Evolutionary conservation across 2,113 vertebrate species (phyloP), one percentile per base, ranked within the genome.

Genomic region (Neomonachus schauinslandi): DNA sequence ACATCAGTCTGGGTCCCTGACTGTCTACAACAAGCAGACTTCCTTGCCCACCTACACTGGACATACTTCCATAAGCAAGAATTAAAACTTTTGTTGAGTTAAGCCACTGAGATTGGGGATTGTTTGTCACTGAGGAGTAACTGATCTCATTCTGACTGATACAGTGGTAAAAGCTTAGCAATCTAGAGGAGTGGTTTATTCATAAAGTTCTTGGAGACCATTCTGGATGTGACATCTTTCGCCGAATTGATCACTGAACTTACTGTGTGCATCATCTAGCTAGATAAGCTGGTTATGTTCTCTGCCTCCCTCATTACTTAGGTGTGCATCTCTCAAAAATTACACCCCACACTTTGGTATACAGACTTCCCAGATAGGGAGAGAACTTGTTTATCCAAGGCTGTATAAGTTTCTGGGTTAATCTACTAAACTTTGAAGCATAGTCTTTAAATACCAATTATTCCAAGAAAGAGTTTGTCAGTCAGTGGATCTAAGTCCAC

Each of bases 401-500:
- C 63, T 74, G 2, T 76, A 42, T 83, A 95, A 51, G 8, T 93
- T 77, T 95, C 53, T 65, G 63, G 94, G 36, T 46, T 80, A 71
- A 49, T 84, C 63, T 85, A 49, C 39, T 65, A 77, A 92, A 57
- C 26, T 26, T 92, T 77, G 51, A 80, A 89, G 55, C n/a, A 26
- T 39, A 71, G 55, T 89, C 42, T 95, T 85, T 89, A 89, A 84
- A 81, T 61, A 36, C 21, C 76, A 90, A 22, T 85, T 82, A 9
- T 82, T 93, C 53, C 42, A 91, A 82, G 57, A 91, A 95, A 84
- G 10, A 65, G 19, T 80, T 76, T 61, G n/a, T 95, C 61, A 79
- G 10, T 89, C 63, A 63, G n/a, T 16, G 7, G 31, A 81, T 85
- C 31, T 80, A 63, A 49, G n/a, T 94, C 63, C 61, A 93, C 19